Conservation (phyloP, 2,113 vertebrate species). For the Acrocephalus arundinaceus region DNA sequence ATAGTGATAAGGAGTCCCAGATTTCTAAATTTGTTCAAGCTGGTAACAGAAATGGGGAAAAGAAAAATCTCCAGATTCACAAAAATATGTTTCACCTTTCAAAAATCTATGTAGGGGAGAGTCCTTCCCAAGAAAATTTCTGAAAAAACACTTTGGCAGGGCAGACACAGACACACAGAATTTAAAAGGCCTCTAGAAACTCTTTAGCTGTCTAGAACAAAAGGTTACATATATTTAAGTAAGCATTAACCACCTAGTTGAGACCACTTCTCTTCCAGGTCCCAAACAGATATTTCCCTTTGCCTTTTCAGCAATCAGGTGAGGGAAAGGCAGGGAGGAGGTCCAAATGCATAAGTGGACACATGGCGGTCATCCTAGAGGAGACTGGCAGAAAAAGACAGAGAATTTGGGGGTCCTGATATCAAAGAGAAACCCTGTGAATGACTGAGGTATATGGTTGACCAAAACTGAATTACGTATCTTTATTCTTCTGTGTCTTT, state of each 20-base stretch:
- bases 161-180: not conserved
- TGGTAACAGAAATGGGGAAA: not conserved
- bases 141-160: not conserved
- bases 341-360: not conserved
- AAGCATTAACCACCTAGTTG: not conserved
- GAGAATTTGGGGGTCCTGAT: not conserved
- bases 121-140: not conserved
- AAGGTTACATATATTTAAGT: not conserved
- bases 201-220: not conserved
- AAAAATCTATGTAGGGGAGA: not conserved
- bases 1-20: not conserved
- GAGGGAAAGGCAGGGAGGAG: not conserved
- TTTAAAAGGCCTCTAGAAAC: not conserved
- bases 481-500: not conserved
- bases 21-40: not conserved
- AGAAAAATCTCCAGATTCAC: not conserved
- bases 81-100: not conserved
- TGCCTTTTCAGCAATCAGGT: not conserved
- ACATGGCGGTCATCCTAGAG: not conserved
- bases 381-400: not conserved
- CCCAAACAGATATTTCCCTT: not conserved
- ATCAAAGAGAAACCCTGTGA: not conserved
- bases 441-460: not conserved
- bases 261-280: not conserved
- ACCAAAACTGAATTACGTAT: not conserved